These are phyloP conservation scores for Nemurella pictetii DNA, from an alignment of 2,888 invertebrate genomes.

Conservation along the genomic window DNA sequence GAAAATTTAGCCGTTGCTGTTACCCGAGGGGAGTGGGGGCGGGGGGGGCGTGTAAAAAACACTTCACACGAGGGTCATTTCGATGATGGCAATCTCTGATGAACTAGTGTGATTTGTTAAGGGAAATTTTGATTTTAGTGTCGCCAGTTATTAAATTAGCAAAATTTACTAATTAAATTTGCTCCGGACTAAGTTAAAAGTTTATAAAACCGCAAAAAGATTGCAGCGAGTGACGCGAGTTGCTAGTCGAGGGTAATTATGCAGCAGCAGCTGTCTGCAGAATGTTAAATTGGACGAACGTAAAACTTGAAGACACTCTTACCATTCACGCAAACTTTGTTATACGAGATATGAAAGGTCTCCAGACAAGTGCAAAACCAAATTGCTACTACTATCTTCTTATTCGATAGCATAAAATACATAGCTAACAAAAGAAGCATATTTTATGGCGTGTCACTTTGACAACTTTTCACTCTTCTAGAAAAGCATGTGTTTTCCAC, in stretches of 20 bases:
- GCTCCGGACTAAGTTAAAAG: background rate
- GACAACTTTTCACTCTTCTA: background rate
- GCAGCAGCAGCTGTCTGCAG: background rate
- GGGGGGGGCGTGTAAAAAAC: no score
- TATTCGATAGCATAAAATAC: background rate
- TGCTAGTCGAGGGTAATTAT: background rate
- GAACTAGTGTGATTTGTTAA: background rate
- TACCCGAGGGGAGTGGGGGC: no score
- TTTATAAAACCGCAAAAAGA: background rate
- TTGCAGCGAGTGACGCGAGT: background rate
- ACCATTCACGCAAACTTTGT: background rate
- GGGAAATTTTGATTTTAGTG: background rate
- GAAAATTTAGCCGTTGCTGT: no score
- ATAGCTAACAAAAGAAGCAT: background rate
- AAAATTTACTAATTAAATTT: background rate
- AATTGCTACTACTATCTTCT: background rate
- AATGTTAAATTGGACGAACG: background rate
- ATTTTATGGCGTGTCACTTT: background rate
- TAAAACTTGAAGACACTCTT: background rate
- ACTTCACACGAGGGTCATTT: background rate
- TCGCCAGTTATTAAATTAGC: background rate
- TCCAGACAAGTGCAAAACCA: background rate
- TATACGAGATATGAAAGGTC: background rate
- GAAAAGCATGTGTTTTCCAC: background rate
- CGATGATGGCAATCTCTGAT: background rate